Evolutionary conservation across 2,113 vertebrate species (phyloP).

Genomic region (Clarias macrocephalus): DNA sequence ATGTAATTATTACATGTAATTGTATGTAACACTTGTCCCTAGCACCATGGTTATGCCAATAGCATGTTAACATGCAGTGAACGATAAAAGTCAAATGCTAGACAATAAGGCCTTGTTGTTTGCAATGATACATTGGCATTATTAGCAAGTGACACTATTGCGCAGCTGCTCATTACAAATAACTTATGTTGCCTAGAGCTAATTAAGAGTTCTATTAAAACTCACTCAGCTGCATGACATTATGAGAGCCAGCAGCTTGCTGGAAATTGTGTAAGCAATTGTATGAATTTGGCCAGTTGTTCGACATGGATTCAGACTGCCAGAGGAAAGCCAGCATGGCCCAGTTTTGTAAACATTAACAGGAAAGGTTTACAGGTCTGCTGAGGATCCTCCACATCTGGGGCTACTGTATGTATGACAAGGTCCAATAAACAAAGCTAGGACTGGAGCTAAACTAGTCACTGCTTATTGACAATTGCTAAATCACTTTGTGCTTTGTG

Average conservation of each 20-base stretch:
- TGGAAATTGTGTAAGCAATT: constrained; percentile 56
- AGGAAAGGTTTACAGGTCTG: constrained; percentile 56
- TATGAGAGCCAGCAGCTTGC: constrained; percentile 49
- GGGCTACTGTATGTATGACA: constrained; percentile 54
- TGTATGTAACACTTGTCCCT: constrained; percentile 69
- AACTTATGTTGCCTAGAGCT: constrained; percentile 56
- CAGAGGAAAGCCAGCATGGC: constrained; percentile 65
- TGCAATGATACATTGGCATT: constrained; percentile 80
- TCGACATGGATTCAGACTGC: constrained; percentile 66
- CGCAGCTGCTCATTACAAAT: constrained; percentile 76
- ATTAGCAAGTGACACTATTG: constrained; percentile 72
- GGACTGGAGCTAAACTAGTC: constrained; percentile 5
- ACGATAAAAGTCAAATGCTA: constrained; percentile 37
- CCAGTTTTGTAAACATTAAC: constrained; percentile 65
- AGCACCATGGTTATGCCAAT: constrained; percentile 65
- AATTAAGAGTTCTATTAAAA: constrained; percentile 42
- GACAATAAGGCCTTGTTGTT: constrained; percentile 21
- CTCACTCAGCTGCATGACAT: constrained; percentile 27
- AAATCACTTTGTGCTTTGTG: constrained; percentile 9
- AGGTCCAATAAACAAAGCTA: constrained; percentile 50
- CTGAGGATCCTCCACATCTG: constrained; percentile 60
- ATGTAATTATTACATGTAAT: constrained; percentile 75
- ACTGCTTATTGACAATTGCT: constrained; percentile 18
- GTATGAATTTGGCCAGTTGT: constrained; percentile 53
- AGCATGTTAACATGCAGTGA: constrained; percentile 72